Base-by-base conservation (phyloP, 2,888 invertebrate species). In the Melipona bicolor region DNA sequence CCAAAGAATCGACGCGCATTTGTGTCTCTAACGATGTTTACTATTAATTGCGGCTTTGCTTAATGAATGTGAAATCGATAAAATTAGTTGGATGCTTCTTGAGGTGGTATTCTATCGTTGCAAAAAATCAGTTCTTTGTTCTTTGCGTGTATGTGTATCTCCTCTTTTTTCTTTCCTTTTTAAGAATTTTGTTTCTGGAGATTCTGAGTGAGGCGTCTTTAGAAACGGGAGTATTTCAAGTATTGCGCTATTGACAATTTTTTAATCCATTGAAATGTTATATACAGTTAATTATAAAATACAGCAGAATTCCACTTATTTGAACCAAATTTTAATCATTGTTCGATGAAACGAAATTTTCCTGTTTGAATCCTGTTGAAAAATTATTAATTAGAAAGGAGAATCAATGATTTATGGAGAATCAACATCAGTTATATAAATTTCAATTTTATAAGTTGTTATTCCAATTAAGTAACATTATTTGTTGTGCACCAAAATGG, bases 31-130 rank as follows among this genome's bases (percentile, higher is more conserved):
- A 27, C 61, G 61, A 27, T 15, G 17, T 27, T 27, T 27, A 62
- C 27, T 19, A 32, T 27, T 19, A 62, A 62, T 62, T 27, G 19
- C 24, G 19, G 13, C 19, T 27, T 24, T 62, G 24, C 9, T n/a
- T 59, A 59, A 59, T 59, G 56, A 59, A 59, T n/a, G 56, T 59
- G n/a, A 59, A 59, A 59, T 56, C n/a, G 56, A 56, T 56, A 13
- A 56, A n/a, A n/a, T n/a, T 4, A 56, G 56, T 54, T 21, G 21
- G 27, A 54, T 54, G 54, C 21, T 54, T 54, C 54, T 6, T 54
- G 21, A 54, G 54, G 54, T n/a, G 21, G 21, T 54, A 11, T 21
- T 54, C 21, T 54, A 21, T 4, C 5, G n/a, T n/a, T 21, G n/a
- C 56, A 1, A 56, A 56, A n/a, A 56, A n/a, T 56, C 13, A 56